Conservation (phyloP, 2,113 vertebrate genomes). For the Eretmochelys imbricata region DNA sequence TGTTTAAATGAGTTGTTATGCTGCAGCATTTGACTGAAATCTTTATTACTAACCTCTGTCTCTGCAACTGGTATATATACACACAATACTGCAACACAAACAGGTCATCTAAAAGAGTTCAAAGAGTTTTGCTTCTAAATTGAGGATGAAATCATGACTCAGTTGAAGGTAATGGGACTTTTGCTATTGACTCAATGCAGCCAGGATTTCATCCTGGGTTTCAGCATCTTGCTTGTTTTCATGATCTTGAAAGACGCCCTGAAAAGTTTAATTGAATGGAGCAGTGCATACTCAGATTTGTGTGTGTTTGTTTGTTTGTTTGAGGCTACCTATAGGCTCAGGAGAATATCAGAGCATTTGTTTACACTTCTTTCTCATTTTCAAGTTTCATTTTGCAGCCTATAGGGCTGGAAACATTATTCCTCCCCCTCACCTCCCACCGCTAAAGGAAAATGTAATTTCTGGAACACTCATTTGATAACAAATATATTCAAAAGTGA, state of each 20-base stretch:
- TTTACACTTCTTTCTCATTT: background rate
- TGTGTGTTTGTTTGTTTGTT: background rate
- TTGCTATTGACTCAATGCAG: background rate
- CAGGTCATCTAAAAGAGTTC: background rate
- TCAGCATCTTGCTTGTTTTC: background rate
- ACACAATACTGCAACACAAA: background rate
- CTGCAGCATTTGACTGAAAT: background rate
- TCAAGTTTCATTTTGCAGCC: background rate
- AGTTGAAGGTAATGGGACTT: background rate
- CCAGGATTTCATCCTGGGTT: background rate
- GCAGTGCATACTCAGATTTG: background rate
- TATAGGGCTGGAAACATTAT: background rate
- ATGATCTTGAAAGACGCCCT: background rate
- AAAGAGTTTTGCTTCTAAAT: background rate
- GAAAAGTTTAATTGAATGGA: background rate
- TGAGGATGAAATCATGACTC: background rate
- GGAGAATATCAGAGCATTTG: background rate
- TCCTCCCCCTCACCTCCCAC: too few species aligned
- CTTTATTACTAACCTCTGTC: background rate
- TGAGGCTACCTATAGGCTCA: background rate
- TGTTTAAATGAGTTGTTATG: background rate
- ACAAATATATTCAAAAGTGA: background rate
- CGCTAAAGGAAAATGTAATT: background rate
- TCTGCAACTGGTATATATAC: accelerated
- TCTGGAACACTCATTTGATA: background rate